Conservation (phyloP, 1,140 invertebrate genomes). For the Brachionus plicatilis region DNA sequence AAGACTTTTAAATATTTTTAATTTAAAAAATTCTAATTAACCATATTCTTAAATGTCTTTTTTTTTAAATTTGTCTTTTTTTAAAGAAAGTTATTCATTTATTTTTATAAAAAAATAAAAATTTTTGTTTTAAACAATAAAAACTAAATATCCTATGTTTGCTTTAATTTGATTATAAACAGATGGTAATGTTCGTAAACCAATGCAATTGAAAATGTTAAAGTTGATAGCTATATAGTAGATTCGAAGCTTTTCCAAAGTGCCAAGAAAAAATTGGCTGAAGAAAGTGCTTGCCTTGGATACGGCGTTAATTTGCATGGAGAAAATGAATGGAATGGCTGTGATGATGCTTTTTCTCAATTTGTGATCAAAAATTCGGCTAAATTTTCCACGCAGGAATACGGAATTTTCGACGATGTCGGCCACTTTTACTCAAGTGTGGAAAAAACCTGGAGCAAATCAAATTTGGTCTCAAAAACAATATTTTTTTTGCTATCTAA, state of each 20-base stretch:
- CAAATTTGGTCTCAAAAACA: neutral
- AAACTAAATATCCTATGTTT: too few species aligned
- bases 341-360: neutral
- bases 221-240: conserved; percentile 20
- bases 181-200: too few species aligned
- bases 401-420: neutral
- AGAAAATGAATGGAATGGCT: conserved; percentile 23
- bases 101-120: too few species aligned
- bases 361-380: neutral
- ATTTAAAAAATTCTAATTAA: too few species aligned
- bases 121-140: too few species aligned
- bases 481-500: neutral
- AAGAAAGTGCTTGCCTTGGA: neutral
- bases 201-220: neutral
- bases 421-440: neutral
- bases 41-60: too few species aligned
- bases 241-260: neutral
- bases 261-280: neutral
- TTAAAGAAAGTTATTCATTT: too few species aligned
- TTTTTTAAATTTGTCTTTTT: too few species aligned
- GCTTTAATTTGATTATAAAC: too few species aligned
- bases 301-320: conserved; percentile 7
- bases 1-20: too few species aligned
- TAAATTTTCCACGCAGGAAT: neutral
- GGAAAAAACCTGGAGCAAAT: neutral